These are phyloP conservation scores for Umimayanthus chanpuru DNA, from an alignment of 92 coral and sea anemone genomes.

Conservation along the genomic window DNA sequence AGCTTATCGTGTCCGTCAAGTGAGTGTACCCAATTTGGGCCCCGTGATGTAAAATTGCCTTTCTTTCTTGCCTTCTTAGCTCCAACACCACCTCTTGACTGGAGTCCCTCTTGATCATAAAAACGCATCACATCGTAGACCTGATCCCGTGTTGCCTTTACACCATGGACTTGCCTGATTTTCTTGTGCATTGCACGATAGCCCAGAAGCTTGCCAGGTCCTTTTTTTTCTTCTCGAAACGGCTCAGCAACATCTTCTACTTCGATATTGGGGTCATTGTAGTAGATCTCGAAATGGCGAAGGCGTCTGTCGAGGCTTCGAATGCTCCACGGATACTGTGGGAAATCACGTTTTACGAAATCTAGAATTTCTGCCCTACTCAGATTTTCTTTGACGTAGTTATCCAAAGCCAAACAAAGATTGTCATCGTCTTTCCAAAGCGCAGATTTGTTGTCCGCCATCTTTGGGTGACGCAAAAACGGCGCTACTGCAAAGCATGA, in stretches of 20 bases:
- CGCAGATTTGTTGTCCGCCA: no score
- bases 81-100: constrained; percentile 31
- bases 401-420: constrained; percentile 17
- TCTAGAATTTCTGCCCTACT: constrained; percentile 38
- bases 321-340: constrained; percentile 41
- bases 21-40: constrained; percentile 39
- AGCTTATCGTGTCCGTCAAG: neutral
- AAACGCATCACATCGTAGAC: constrained; percentile 36
- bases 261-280: neutral
- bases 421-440: constrained; percentile 30
- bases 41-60: constrained; percentile 18
- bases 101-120: constrained; percentile 4
- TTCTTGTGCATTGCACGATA: constrained; percentile 51
- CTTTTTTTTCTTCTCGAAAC: neutral
- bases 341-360: constrained; percentile 45
- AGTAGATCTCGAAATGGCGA: constrained; percentile 40
- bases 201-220: constrained; percentile 46
- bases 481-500: no score
- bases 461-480: no score
- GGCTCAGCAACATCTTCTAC: constrained; percentile 31
- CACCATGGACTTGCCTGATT: constrained; percentile 35
- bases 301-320: constrained; percentile 48
- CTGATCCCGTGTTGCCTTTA: constrained; percentile 31
- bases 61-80: constrained; percentile 37
- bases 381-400: constrained; percentile 38